A percentile compares a stretch with the other conserved stretches of the same genome.
Evolutionary conservation across 2,113 vertebrate genomes (phyloP).

Genomic region (Salvator merianae): DNA sequence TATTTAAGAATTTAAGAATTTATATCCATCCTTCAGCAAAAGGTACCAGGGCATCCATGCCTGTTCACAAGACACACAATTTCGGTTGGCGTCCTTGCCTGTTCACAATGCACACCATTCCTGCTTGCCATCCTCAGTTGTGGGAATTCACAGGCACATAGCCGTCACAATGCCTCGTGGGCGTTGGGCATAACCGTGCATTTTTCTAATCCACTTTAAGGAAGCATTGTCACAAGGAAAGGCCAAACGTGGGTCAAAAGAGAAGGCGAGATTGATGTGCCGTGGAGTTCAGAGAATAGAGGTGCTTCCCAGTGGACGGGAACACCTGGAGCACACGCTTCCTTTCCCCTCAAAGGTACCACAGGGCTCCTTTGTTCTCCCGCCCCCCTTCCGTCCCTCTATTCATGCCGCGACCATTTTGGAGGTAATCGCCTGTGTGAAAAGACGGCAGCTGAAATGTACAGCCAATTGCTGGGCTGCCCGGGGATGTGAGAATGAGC

Average conservation of each 20-base stretch:
- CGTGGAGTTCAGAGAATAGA: neutral
- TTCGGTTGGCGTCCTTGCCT: no score
- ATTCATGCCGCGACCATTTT: neutral
- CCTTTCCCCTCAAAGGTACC: neutral
- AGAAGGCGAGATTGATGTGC: neutral
- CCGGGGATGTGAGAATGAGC: slow-evolving; percentile 86
- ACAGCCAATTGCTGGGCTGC: slow-evolving; percentile 81
- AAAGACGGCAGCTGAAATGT: slow-evolving; percentile 79
- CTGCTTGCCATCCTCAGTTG: no score
- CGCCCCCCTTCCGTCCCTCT: no score
- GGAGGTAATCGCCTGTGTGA: slow-evolving; percentile 58
- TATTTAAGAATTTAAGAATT: no score
- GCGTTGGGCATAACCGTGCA: neutral
- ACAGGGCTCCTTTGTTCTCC: neutral
- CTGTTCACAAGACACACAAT: no score
- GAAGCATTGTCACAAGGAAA: neutral
- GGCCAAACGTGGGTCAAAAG: neutral
- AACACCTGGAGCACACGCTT: neutral
- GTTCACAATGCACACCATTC: no score
- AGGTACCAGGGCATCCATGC: no score
- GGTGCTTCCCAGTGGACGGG: neutral
- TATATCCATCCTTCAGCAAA: no score
- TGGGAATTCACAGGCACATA: no score
- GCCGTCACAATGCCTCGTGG: no score
- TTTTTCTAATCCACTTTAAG: neutral